These are phyloP conservation scores for Lutjanus argentimaculatus DNA, from an alignment of 2,797 vertebrate species.

Conservation along the genomic window DNA sequence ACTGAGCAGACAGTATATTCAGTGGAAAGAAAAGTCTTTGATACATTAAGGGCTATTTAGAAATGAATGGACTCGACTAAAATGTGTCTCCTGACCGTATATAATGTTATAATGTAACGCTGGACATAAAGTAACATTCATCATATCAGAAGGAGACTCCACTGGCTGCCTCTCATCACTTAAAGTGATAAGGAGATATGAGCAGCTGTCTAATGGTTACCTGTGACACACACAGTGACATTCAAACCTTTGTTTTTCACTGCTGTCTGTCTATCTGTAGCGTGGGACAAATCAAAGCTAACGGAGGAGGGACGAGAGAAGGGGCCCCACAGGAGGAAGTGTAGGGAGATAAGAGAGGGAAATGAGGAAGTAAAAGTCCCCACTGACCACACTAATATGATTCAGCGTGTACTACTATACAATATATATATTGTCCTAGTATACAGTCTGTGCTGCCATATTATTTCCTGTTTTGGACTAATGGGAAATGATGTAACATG, in stretches of 20 bases:
- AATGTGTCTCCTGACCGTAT: neutral
- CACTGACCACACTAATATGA: neutral
- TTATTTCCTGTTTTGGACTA: neutral
- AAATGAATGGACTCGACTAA: neutral
- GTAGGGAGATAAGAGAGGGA: slow-evolving; percentile 9
- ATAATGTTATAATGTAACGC: neutral
- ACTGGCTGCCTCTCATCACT: neutral
- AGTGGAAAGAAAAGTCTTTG: no score
- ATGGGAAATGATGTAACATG: neutral
- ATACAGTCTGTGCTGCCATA: neutral
- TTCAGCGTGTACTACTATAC: neutral
- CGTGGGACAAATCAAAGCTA: neutral
- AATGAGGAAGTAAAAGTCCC: slow-evolving; percentile 25
- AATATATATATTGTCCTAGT: neutral
- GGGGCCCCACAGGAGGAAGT: slow-evolving; percentile 25
- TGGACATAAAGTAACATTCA: neutral
- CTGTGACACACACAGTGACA: neutral
- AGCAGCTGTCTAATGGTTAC: neutral
- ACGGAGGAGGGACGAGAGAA: neutral
- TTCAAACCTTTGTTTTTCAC: slow-evolving; percentile 14
- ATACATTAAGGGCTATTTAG: neutral
- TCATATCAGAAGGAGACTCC: neutral
- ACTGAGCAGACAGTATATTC: neutral
- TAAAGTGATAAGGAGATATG: neutral
- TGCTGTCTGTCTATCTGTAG: neutral